These are phyloP conservation scores for Eupithecia exiguata DNA, from an alignment of 2,888 invertebrate species.

Conservation along the genomic window DNA sequence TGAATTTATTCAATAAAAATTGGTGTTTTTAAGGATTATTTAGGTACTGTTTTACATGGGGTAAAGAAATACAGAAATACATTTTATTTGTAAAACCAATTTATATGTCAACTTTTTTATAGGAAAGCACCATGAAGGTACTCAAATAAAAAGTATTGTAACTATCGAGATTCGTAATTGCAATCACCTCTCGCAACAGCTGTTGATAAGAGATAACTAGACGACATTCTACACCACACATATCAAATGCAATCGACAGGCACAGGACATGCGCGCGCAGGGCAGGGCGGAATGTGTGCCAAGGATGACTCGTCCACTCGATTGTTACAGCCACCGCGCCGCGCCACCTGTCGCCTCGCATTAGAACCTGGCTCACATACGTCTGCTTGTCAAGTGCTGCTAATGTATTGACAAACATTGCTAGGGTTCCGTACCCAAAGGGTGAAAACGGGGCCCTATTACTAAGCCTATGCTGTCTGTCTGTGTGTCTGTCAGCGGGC, in stretches of 20 bases:
- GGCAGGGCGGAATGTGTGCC: constrained; percentile 54
- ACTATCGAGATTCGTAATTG: not conserved
- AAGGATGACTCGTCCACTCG: constrained; percentile 57
- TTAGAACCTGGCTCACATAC: constrained; percentile 13
- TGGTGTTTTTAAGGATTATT: too few species aligned
- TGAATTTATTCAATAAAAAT: too few species aligned
- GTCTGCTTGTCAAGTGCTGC: not conserved
- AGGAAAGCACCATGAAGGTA: too few species aligned
- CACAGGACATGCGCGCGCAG: not conserved
- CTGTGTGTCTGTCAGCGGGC: too few species aligned
- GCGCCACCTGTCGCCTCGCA: constrained; percentile 30
- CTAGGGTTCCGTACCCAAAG: too few species aligned
- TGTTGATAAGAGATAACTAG: not conserved
- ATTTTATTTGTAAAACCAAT: too few species aligned
- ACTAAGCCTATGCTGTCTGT: too few species aligned
- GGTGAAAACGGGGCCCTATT: too few species aligned
- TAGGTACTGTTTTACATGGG: too few species aligned
- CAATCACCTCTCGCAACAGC: not conserved
- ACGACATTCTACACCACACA: not conserved
- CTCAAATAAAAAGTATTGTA: not conserved
- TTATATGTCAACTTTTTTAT: too few species aligned
- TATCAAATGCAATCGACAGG: not conserved
- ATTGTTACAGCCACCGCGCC: not conserved
- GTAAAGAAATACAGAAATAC: too few species aligned
- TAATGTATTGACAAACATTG: not conserved